Base-by-base conservation (phyloP, 2,113 vertebrate genomes). In the Cacatua alba region DNA sequence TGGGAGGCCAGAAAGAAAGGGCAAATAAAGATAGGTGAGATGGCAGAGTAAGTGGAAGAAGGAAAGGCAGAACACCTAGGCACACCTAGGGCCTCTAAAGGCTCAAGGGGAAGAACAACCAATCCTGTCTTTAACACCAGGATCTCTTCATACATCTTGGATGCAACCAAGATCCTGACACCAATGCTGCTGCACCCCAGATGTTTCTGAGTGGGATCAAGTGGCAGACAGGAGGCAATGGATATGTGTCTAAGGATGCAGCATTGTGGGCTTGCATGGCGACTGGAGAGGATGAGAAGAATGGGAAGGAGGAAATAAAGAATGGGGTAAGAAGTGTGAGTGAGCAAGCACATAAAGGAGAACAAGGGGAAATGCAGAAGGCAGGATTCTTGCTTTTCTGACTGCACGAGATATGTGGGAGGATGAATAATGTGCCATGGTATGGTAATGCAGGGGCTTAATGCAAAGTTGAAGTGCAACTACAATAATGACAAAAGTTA, bases 401-500 rank as follows among this genome's bases (percentile, higher is more conserved):
- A 25, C 72, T 87, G 78, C 29, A 46, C 7, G 29, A 80, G 46
- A 55, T 46, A 24, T 63, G 79, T 92, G 71, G 94, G 90, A 82
- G 79, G 86, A 82, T 96, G 82, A 95, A 7, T 86, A 74, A 96
- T 93, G 71, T 74, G 68, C 63, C 18, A 11, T 18, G 49, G 63
- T 31, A 13, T 59, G 71, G 71, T 33, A 74, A 77, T n/a, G 53
- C 53, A 76, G 49, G 19, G 79, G 20, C 68, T 83, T 86, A 94
- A 88, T 69, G 71, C 85, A 62, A 77, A 92, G 75, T 24, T 77
- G 68, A 83, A 83, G 51, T 70, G 82, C 43, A 95, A 95, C 92
- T 57, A 85, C 53, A 90, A 14, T 75, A 85, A 91, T 31, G 77
- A 64, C 60, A 78, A 51, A 67, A 95, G 75, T 83, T 92, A 86